phyloP scores from a whole-genome alignment of 2,797 vertebrate species.

The Chrysolophus pictus region DNA sequence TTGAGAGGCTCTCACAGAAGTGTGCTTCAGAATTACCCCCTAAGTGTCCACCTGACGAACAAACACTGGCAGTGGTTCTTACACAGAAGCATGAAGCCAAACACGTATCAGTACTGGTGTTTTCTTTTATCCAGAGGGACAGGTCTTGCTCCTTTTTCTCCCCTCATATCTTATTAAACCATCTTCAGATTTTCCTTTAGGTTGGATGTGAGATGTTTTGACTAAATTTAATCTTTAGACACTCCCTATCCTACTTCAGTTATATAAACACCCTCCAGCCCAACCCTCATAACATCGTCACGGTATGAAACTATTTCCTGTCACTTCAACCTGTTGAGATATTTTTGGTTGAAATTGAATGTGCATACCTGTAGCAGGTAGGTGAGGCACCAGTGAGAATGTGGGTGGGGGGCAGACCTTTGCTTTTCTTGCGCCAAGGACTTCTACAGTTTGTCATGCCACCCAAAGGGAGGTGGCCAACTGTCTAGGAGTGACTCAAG shows the following conservation, averaged over 20 bases:
- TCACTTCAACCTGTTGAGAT: slow-evolving; percentile 38
- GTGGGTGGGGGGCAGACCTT: slow-evolving; percentile 72
- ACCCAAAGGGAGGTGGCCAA: slow-evolving; percentile 12
- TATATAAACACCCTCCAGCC: background rate
- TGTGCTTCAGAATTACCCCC: slow-evolving; percentile 18
- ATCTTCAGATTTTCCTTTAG: slow-evolving; percentile 1
- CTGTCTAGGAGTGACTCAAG: background rate
- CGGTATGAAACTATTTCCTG: slow-evolving; percentile 45
- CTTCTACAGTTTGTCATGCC: slow-evolving; percentile 48
- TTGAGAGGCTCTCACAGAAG: background rate
- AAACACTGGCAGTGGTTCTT: background rate
- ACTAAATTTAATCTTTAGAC: background rate
- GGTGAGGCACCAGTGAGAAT: slow-evolving; percentile 75
- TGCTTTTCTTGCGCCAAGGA: slow-evolving; percentile 47
- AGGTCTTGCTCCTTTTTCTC: slow-evolving; percentile 26
- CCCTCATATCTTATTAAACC: background rate
- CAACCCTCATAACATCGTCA: background rate
- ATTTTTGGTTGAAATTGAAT: slow-evolving; percentile 74
- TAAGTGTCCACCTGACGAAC: background rate
- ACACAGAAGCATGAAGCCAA: background rate
- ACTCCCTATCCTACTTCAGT: slow-evolving; percentile 36
- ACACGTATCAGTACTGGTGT: background rate
- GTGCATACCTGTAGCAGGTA: slow-evolving; percentile 77
- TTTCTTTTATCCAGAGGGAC: slow-evolving; percentile 11
- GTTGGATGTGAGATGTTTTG: background rate